Percentiles rank a stretch among this genome's conserved stretches.
Conservation (phyloP, 2,113 vertebrate genomes). For the Eolophus roseicapilla region DNA sequence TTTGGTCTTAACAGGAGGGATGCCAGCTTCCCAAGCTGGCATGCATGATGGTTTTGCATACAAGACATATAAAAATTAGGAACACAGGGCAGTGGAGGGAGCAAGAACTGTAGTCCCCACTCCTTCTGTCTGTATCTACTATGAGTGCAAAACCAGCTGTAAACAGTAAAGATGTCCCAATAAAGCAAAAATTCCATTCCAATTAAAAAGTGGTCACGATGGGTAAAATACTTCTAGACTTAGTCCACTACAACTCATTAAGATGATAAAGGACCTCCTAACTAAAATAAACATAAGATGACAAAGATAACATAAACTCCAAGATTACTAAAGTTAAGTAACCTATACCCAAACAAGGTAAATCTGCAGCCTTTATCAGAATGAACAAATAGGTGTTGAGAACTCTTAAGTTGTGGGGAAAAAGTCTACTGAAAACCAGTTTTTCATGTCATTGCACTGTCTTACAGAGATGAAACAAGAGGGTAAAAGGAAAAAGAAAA, state of each 20-base stretch:
- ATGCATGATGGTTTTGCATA: constrained; percentile 32
- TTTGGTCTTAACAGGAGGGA: constrained; percentile 55
- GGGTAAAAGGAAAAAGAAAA: constrained; percentile 19
- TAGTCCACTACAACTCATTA: neutral
- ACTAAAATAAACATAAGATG: neutral
- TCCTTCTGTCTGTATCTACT: constrained; percentile 40
- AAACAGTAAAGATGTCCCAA: constrained; percentile 18
- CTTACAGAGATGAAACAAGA: constrained; percentile 21
- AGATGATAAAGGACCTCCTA: neutral
- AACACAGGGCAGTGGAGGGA: constrained; percentile 42
- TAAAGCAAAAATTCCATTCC: neutral
- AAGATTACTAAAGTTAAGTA: neutral
- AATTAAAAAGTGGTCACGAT: neutral
- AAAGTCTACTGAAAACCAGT: neutral
- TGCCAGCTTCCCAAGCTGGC: constrained; percentile 61
- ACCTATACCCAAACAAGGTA: neutral
- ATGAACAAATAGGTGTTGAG: neutral
- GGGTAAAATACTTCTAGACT: constrained; percentile 13
- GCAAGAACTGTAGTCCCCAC: constrained; percentile 30
- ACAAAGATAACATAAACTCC: neutral
- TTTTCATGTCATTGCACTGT: neutral
- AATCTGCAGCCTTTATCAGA: neutral
- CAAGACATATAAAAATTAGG: constrained; percentile 25
- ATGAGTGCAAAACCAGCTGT: neutral
- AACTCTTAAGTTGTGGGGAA: neutral